A percentile compares a stretch with the other conserved stretches of the same genome.
Conservation (phyloP, 2,113 vertebrate species). For the Hyla sarda region DNA sequence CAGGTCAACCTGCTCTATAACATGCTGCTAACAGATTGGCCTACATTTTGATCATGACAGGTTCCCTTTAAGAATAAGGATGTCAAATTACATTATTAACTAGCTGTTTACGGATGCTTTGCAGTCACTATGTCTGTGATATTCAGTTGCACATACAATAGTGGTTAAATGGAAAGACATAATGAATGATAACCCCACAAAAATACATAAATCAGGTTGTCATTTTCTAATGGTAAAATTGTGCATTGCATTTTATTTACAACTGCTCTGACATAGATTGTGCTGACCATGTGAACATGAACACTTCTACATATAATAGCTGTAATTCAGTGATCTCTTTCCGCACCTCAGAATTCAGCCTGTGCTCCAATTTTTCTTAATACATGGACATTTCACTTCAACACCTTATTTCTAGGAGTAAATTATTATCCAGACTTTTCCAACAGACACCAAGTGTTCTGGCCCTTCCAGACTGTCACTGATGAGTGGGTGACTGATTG, state of each 20-base stretch:
- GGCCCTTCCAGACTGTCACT: background rate
- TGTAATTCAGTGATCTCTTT: background rate
- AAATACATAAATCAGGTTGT: background rate
- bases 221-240: background rate
- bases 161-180: background rate
- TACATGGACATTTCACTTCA: slow-evolving; percentile 3
- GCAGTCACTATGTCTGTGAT: too few species aligned
- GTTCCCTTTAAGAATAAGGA: too few species aligned
- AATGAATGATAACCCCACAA: background rate
- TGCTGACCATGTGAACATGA: background rate
- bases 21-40: too few species aligned
- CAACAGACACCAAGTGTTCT: background rate
- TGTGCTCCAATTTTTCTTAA: background rate
- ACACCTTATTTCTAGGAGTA: background rate
- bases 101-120: too few species aligned
- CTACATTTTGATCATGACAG: too few species aligned
- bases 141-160: background rate
- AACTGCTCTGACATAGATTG: background rate
- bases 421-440: slow-evolving; percentile 17
- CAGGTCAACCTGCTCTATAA: too few species aligned
- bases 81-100: too few species aligned
- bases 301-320: background rate
- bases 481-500: slow-evolving; percentile 2
- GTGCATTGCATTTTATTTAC: background rate
- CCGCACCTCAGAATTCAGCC: background rate